phyloP scores from a whole-genome alignment of 2,888 invertebrate genomes.

The Notodonta ziczac region DNA sequence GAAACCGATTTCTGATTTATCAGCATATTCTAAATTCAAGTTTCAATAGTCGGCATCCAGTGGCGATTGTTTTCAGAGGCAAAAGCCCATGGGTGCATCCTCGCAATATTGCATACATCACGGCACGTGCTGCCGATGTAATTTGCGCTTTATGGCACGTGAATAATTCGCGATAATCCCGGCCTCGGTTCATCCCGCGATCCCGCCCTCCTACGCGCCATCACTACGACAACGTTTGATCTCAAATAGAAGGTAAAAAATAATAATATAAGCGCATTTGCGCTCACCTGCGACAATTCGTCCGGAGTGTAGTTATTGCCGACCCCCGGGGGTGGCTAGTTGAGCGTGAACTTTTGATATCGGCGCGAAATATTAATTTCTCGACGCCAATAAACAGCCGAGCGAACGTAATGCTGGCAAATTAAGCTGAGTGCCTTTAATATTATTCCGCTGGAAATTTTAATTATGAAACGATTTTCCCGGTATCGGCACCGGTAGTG shows the following conservation, averaged over 20 bases:
- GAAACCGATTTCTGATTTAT: background rate
- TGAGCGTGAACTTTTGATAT: constrained; percentile 83
- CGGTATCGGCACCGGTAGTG: constrained; percentile 43
- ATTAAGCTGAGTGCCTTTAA: constrained; percentile 80
- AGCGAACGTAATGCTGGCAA: constrained; percentile 79
- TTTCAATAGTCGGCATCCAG: constrained; percentile 41
- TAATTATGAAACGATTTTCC: constrained; percentile 69
- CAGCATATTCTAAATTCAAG: constrained; percentile 9
- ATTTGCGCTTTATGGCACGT: constrained; percentile 82
- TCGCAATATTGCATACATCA: constrained; percentile 64
- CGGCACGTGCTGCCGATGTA: constrained; percentile 74
- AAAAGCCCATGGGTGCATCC: constrained; percentile 50
- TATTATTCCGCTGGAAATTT: constrained; percentile 75
- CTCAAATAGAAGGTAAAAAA: constrained; percentile 70
- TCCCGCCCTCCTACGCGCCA: constrained; percentile 38
- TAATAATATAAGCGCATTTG: constrained; percentile 80
- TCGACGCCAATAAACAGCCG: constrained; percentile 76
- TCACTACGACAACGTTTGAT: constrained; percentile 77
- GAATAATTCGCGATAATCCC: constrained; percentile 78
- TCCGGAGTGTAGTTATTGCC: constrained; percentile 72
- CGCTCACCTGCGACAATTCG: constrained; percentile 76
- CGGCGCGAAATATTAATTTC: constrained; percentile 83
- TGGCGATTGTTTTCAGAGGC: constrained; percentile 61
- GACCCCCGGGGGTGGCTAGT: constrained; percentile 76
- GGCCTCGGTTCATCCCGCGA: constrained; percentile 22